These are phyloP conservation scores for Colostygia pectinataria DNA, from an alignment of 2,888 invertebrate genomes.

Conservation along the genomic window DNA sequence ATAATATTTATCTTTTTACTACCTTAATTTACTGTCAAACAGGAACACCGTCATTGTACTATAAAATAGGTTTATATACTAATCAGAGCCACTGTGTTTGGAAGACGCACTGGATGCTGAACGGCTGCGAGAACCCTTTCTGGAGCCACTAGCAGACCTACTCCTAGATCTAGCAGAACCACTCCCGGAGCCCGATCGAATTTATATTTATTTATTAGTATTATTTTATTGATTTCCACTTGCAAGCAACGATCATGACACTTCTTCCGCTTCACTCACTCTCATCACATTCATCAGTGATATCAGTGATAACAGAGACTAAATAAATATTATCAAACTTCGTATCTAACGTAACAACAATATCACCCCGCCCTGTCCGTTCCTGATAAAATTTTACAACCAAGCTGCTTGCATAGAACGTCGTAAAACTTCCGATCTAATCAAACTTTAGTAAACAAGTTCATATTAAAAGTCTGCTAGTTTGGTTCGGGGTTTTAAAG, in stretches of 20 bases:
- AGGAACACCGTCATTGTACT: neutral
- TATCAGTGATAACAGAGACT: too few relatives aligned
- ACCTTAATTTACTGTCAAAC: conserved; percentile 28
- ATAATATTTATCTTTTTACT: too few relatives aligned
- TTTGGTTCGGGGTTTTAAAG: too few relatives aligned
- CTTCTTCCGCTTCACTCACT: too few relatives aligned
- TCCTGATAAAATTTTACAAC: neutral
- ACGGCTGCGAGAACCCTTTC: conserved; percentile 72
- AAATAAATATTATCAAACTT: too few relatives aligned
- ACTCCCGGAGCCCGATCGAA: conserved; percentile 60
- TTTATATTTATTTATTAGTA: too few relatives aligned
- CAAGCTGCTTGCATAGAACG: conserved; percentile 4
- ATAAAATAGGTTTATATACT: conserved; percentile 21
- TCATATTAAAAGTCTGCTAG: too few relatives aligned
- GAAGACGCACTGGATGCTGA: conserved; percentile 76
- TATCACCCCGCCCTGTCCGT: neutral
- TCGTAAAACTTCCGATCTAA: conserved; percentile 6
- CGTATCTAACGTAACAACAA: neutral
- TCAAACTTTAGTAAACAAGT: conserved; percentile 1
- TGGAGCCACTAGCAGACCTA: conserved; percentile 67
- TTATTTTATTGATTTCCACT: too few relatives aligned
- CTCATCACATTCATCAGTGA: too few relatives aligned
- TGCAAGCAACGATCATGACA: too few relatives aligned
- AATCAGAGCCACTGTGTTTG: conserved; percentile 68
- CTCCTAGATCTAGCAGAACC: conserved; percentile 66